A percentile compares a stretch with the other conserved stretches of the same genome.
These are phyloP conservation scores for Mnemiopsis leidyi DNA, from an alignment of 37 sponge, comb jelly and placozoan species.

Conservation along the genomic window DNA sequence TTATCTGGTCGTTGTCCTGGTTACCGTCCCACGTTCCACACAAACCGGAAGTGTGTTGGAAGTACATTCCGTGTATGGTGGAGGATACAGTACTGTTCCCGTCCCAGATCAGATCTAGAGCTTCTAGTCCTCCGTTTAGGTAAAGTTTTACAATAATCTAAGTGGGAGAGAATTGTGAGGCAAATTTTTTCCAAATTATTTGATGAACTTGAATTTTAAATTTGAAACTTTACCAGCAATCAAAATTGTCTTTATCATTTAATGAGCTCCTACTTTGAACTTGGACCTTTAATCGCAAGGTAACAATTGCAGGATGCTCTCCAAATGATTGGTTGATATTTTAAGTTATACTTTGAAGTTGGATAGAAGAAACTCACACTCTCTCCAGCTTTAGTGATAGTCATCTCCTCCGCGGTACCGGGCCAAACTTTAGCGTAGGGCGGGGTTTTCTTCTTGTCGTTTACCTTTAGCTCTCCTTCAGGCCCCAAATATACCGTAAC, in stretches of 20 bases:
- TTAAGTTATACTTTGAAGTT: too few species aligned
- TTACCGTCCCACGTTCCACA: constrained; percentile 1
- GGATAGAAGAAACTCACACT: neutral
- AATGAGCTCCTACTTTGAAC: too few species aligned
- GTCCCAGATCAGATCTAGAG: constrained; percentile 48
- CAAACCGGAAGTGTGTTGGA: neutral
- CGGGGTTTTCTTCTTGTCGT: neutral
- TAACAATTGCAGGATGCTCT: too few species aligned
- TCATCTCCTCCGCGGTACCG: neutral
- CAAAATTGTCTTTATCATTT: too few species aligned
- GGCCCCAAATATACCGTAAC: neutral
- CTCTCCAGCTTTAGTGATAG: neutral
- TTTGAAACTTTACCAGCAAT: too few species aligned
- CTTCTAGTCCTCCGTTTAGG: neutral
- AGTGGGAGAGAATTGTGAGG: too few species aligned
- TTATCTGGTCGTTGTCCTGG: neutral
- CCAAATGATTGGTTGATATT: too few species aligned
- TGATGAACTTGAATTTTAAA: too few species aligned
- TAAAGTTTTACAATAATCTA: neutral
- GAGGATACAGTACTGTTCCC: constrained; percentile 1
- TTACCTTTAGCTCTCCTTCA: constrained; percentile 26
- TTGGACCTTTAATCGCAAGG: too few species aligned
- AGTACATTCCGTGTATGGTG: constrained; percentile 26
- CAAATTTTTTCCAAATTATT: too few species aligned
- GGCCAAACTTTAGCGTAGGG: constrained; percentile 15